A percentile compares a stretch with the other conserved stretches of the same genome.
Conservation (phyloP, 23 tunicate genomes). For the Corella eumyota region DNA sequence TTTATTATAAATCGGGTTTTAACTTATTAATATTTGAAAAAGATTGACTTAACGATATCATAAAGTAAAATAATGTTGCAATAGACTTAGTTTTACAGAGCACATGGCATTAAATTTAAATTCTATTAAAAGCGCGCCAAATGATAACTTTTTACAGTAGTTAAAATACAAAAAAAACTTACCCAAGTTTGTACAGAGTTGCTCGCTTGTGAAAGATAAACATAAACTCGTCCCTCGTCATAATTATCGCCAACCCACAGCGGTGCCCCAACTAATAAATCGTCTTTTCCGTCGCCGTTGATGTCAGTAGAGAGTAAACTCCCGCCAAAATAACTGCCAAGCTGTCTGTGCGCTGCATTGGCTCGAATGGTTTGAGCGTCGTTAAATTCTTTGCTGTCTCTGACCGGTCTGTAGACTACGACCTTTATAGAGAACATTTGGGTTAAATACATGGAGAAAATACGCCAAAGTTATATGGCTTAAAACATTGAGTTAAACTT, state of each 20-base stretch:
- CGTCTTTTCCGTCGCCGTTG: slow-evolving; percentile 34
- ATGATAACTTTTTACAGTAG: too few relatives aligned
- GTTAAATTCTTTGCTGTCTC: slow-evolving; percentile 8
- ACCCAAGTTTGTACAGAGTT: slow-evolving; percentile 10
- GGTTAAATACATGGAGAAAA: not conserved
- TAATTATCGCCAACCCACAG: slow-evolving; percentile 11
- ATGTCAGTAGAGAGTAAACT: slow-evolving; percentile 37
- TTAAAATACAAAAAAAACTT: too few relatives aligned
- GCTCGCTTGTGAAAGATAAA: slow-evolving; percentile 6
- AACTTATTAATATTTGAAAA: too few relatives aligned
- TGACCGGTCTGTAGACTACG: slow-evolving; percentile 22
- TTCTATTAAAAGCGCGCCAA: too few relatives aligned
- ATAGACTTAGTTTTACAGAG: too few relatives aligned
- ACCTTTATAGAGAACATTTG: too few relatives aligned
- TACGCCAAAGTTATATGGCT: too few relatives aligned
- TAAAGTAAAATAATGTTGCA: too few relatives aligned
- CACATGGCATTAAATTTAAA: too few relatives aligned
- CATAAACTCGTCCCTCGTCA: slow-evolving; percentile 55
- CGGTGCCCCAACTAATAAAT: slow-evolving; percentile 54
- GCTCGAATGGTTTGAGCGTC: slow-evolving; percentile 24
- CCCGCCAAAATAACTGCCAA: slow-evolving; percentile 76
- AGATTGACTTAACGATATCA: too few relatives aligned
- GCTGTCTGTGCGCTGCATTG: slow-evolving; percentile 12
- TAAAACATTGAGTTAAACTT: too few relatives aligned
- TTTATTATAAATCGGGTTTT: too few relatives aligned